Percentiles rank a stretch among this genome's conserved stretches.
phyloP scores from a whole-genome alignment of 1,140 invertebrate genomes.

The Araneus ventricosus region DNA sequence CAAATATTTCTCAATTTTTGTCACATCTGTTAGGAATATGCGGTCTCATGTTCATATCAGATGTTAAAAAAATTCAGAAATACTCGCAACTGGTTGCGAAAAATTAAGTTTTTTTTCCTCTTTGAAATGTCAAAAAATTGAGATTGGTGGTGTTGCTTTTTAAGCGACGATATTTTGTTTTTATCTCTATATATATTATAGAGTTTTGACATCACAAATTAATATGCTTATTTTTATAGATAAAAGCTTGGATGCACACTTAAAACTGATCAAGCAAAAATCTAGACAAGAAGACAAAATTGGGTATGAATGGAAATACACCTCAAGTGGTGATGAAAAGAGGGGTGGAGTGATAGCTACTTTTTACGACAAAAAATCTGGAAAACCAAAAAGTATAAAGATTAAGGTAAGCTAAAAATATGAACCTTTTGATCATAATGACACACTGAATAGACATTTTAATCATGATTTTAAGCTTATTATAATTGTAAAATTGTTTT shows the following conservation, averaged over 20 bases:
- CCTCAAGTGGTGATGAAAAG: background rate
- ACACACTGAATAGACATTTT: background rate
- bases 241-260: constrained; percentile 2
- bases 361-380: constrained; percentile 35
- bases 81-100: no score
- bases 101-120: no score
- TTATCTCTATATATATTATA: no score
- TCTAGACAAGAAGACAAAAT: background rate
- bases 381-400: background rate
- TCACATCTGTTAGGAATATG: no score
- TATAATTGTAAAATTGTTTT: background rate
- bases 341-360: constrained; percentile 14
- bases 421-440: background rate
- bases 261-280: background rate
- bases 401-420: constrained; percentile 31
- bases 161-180: no score
- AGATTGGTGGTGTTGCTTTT: no score
- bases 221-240: constrained; percentile 11
- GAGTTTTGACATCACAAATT: background rate
- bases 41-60: no score
- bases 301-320: constrained; percentile 50
- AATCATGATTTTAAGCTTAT: no score
- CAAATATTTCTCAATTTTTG: no score
- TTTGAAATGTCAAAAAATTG: no score
- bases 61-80: no score